Evolutionary conservation across 2,797 vertebrate genomes (phyloP), one percentile per base, ranked within the genome.

Genomic region (Cyprinella venusta): DNA sequence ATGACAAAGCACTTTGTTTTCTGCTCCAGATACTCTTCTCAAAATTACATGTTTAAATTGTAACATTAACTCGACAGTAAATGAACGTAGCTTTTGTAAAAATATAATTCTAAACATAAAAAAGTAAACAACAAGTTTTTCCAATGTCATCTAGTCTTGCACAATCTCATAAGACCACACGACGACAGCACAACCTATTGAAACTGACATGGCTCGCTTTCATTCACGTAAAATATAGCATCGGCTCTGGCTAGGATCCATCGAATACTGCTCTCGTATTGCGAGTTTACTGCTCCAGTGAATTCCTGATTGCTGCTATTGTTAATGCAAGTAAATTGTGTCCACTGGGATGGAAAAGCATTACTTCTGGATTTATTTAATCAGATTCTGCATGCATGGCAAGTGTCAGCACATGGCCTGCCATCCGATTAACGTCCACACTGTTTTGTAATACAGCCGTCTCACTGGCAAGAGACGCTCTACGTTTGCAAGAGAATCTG

Each of bases 351-450:
- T 13, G 64, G 42, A 74, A 76, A 59, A 30, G 33, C n/a, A 77
- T 68, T 68, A 50, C 16, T 42, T 82, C 50, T 59, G 50, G 74
- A 26, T 83, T 76, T 50, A 86, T 85, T 56, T 63, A 84, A 76
- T 52, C 70, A 82, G 48, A 76, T 71, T 64, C 33, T 26, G 38
- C 48, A 67, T 71, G 65, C 61, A 61, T 70, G 85, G 77, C 78
- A 67, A 56, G 77, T 76, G 63, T 80, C 74, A 18, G 33, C 81
- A 70, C 69, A 75, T 12, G 59, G 59, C 24, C 70, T 42, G 76
- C 70, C 70, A 72, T 77, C 80, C 69, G 76, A 84, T 82, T 82
- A 82, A 84, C 80, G 76, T 76, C 52, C 52, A 80, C 21, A 74
- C 80, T 40, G 48, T 82, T 78, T 48, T 80, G 82, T 80, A 84